A percentile compares a stretch with the other conserved stretches of the same genome.
Conservation (phyloP, 2,797 vertebrate genomes). For the Graptemys geographica region DNA sequence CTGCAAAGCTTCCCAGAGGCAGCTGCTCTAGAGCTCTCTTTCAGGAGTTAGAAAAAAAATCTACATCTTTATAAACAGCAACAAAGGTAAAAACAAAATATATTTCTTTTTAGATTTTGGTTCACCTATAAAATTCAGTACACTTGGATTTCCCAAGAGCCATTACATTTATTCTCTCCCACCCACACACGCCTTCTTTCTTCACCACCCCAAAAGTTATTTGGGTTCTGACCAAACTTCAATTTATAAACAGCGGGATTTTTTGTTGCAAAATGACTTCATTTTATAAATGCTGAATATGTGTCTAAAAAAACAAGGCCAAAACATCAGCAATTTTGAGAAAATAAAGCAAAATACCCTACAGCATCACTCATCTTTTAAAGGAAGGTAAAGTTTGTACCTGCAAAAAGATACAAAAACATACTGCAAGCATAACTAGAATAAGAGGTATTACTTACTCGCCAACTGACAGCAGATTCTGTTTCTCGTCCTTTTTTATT, state of each 20-base stretch:
- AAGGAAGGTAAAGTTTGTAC: neutral
- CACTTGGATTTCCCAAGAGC: neutral
- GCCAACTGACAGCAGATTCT: conserved; percentile 94
- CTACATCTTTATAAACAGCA: neutral
- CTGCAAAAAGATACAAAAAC: conserved; percentile 19
- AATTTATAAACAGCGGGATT: neutral
- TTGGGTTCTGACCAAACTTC: neutral
- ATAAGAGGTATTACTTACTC: conserved; percentile 88
- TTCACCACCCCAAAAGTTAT: neutral
- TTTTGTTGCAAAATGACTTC: neutral
- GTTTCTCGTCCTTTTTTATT: conserved; percentile 98
- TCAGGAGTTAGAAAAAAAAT: neutral
- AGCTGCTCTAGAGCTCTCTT: neutral
- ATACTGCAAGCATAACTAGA: conserved; percentile 8
- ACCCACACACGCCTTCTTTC: neutral
- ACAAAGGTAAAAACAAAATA: neutral
- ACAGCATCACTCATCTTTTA: neutral
- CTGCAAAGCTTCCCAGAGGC: neutral
- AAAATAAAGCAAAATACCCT: neutral
- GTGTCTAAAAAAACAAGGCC: neutral
- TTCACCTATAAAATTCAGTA: neutral
- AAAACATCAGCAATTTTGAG: neutral
- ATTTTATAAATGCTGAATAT: neutral
- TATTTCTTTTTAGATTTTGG: neutral
- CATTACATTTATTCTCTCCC: fast-evolving